These are phyloP conservation scores for Leontocebus nigricollis DNA, from an alignment of 2,797 vertebrate genomes.

Conservation along the genomic window DNA sequence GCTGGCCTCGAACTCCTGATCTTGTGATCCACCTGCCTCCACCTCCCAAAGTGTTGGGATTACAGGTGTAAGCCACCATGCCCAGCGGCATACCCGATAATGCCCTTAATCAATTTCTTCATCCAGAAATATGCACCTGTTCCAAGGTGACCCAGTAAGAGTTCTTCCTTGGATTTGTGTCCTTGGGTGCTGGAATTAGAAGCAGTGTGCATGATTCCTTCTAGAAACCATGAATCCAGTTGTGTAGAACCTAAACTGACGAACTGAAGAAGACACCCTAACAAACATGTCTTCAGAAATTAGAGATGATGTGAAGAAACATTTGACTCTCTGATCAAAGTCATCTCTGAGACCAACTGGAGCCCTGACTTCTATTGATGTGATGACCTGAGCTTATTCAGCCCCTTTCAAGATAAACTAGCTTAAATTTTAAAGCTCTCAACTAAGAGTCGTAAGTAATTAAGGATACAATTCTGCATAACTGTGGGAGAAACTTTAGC, in stretches of 20 bases:
- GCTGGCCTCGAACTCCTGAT: too few relatives aligned
- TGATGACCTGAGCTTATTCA: conserved; percentile 39
- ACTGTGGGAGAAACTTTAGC: conserved; percentile 54
- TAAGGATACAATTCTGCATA: conserved; percentile 11
- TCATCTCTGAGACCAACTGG: conserved; percentile 42
- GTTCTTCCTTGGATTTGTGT: neutral
- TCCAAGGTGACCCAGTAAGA: neutral
- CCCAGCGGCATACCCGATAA: neutral
- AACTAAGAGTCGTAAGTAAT: conserved; percentile 52
- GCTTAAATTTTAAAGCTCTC: conserved; percentile 55
- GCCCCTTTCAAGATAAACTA: conserved; percentile 41
- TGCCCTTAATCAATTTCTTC: neutral
- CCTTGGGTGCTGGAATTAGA: neutral
- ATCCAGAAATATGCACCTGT: neutral
- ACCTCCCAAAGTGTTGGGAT: too few relatives aligned
- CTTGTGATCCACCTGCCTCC: too few relatives aligned
- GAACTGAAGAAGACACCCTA: neutral
- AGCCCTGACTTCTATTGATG: conserved; percentile 38
- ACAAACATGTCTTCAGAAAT: neutral
- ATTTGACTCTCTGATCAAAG: neutral
- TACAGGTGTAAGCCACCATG: too few relatives aligned
- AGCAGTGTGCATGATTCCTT: too few relatives aligned
- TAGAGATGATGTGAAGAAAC: neutral
- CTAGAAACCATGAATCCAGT: neutral
- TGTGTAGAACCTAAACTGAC: neutral